Conservation (phyloP, 2,797 vertebrate genomes). For the Falco columbarius region DNA sequence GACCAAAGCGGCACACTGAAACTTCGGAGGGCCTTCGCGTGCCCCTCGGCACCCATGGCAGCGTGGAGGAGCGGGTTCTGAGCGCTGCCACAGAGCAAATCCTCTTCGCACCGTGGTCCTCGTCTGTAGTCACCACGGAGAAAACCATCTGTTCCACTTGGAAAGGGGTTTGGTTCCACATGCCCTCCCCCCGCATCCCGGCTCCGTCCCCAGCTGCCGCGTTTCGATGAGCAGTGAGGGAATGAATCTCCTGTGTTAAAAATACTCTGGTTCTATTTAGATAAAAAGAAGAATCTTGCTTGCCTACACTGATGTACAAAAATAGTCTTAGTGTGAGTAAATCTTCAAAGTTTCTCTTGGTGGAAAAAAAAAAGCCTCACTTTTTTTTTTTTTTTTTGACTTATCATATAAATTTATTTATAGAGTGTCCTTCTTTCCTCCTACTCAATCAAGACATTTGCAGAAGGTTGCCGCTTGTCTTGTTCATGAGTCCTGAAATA, state of each 20-base stretch:
- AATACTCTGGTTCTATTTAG: constrained; percentile 61
- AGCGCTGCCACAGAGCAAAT: not conserved
- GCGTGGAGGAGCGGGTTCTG: not conserved
- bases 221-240: constrained; percentile 8
- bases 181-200: not conserved
- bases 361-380: not conserved
- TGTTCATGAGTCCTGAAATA: constrained; percentile 54
- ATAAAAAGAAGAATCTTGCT: constrained; percentile 45
- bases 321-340: constrained; percentile 66
- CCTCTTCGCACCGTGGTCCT: not conserved
- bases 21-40: not conserved
- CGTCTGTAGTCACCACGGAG: not conserved
- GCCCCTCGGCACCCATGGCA: not conserved
- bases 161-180: constrained; percentile 32
- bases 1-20: not conserved
- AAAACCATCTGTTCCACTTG: constrained; percentile 65
- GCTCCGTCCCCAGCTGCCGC: constrained; percentile 44
- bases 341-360: constrained; percentile 51
- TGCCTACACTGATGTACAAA: constrained; percentile 38
- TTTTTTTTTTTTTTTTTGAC: not conserved
- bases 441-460: constrained; percentile 42
- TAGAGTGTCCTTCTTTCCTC: constrained; percentile 59
- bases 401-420: constrained; percentile 43
- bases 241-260: constrained; percentile 57
- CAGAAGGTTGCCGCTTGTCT: constrained; percentile 53